A percentile compares a stretch with the other conserved stretches of the same genome.
These are phyloP conservation scores for Embiotoca jacksoni DNA, from an alignment of 2,113 vertebrate species.

Conservation along the genomic window DNA sequence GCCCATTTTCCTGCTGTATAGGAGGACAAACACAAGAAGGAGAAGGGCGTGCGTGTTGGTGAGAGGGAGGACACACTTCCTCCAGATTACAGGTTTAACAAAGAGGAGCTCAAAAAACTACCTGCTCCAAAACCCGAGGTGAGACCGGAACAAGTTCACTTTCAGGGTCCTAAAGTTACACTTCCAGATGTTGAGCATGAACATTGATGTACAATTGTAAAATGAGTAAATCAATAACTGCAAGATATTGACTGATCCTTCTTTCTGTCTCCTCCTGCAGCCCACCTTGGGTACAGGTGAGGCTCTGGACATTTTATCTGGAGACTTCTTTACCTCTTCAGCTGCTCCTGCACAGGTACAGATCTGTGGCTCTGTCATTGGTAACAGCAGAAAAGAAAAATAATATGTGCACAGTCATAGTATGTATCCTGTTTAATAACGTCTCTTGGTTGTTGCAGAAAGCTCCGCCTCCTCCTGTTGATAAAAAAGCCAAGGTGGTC, in stretches of 20 bases:
- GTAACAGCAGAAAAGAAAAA: not conserved
- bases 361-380: not conserved
- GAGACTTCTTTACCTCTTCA: conserved; percentile 64
- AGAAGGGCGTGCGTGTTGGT: conserved; percentile 79
- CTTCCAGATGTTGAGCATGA: too few species aligned
- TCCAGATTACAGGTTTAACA: conserved; percentile 76
- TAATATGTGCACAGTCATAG: not conserved
- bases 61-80: conserved; percentile 78
- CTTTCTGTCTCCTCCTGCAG: conserved; percentile 50
- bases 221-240: not conserved
- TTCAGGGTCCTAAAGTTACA: not conserved
- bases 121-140: conserved; percentile 77
- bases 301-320: conserved; percentile 81
- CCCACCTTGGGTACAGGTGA: conserved; percentile 71
- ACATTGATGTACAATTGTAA: not conserved
- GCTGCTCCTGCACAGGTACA: conserved; percentile 63
- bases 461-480: conserved; percentile 68
- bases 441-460: conserved; percentile 32
- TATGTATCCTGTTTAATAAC: not conserved
- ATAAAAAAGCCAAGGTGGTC: conserved; percentile 70
- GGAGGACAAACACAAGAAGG: conserved; percentile 68
- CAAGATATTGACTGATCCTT: not conserved
- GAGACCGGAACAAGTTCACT: conserved; percentile 1
- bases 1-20: conserved; percentile 23
- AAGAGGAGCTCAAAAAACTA: conserved; percentile 60